phyloP scores from a whole-genome alignment of 2,888 invertebrate species.

The Meloe dianella region DNA sequence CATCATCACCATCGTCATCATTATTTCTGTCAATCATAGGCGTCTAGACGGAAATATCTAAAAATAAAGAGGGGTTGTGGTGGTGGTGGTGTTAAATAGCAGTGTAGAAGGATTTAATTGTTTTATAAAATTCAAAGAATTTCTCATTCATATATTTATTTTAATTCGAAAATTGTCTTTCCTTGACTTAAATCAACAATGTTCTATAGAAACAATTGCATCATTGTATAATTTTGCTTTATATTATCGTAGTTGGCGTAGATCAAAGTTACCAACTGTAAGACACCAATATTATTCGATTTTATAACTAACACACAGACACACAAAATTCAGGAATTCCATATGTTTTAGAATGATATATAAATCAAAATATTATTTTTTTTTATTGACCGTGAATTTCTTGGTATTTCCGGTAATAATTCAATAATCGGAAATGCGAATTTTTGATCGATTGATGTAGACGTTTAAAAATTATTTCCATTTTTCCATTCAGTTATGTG shows the following conservation, averaged over 20 bases:
- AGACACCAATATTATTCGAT: no score
- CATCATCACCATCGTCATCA: not conserved
- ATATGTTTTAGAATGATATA: not conserved
- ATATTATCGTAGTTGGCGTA: not conserved
- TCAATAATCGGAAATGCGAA: not conserved
- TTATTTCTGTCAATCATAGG: not conserved
- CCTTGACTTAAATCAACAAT: not conserved
- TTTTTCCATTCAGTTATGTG: no score
- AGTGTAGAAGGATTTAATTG: not conserved
- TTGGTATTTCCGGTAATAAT: not conserved
- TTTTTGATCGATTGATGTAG: not conserved
- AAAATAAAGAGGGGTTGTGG: not conserved
- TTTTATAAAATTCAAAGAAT: not conserved
- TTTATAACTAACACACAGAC: no score
- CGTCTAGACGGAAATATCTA: slow-evolving; percentile 6
- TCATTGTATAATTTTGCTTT: not conserved
- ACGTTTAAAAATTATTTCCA: no score
- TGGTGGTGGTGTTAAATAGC: not conserved
- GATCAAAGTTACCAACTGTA: no score
- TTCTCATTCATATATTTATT: not conserved
- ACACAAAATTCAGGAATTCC: no score
- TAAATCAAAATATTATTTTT: not conserved
- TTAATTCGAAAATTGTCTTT: not conserved
- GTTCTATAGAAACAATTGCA: not conserved
- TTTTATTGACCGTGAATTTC: not conserved